Evolutionary conservation across 2,797 vertebrate species (phyloP), one percentile per base, ranked within the genome.

Genomic region (Sebastes steindachneri): DNA sequence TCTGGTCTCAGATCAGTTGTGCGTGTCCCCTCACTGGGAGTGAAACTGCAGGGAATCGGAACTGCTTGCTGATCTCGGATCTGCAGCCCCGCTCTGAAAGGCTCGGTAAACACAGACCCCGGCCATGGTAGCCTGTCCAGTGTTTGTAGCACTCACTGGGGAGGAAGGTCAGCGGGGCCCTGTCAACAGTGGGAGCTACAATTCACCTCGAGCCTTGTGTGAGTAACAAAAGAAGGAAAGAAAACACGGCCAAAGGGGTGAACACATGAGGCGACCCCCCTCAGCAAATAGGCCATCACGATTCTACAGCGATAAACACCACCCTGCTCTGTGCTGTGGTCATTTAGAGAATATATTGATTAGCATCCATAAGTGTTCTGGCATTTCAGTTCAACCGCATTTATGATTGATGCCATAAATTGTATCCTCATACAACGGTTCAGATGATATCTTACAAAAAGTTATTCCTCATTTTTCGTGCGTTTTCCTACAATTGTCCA

Each of bases 181-280:
- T 93, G 86, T 91, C 79, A 90, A 90, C 84, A 88, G 51, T 83
- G 83, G 83, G 74, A 77, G 85, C 90, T 82, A 85, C 82, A 89
- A 89, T 90, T 92, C 87, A 71, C 82, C 85, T 83, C 59, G 9
- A 77, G 76, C 79, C 83, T 80, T 86, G 84, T 86, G 75, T 65
- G 77, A 74, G 82, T 76, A 85, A 82, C 73, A 89, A 89, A 91
- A 83, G 79, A 82, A 82, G 82, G 73, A 76, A 86, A 88, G 80
- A 90, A 89, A 90, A 89, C 70, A 80, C 73, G 55, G 73, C 69
- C 63, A 62, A 82, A 66, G 71, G 45, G 83, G 31, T 79, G 51
- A 88, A 79, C 60, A 54, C 66, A 72, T 48, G 37, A 79, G 60
- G 15, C 72, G 26, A 33, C 23, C 60, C 29, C 28, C 15, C 7